Percentiles rank a stretch among this genome's conserved stretches.
Conservation (phyloP, 1,140 invertebrate genomes). For the Centruroides vittatus region DNA sequence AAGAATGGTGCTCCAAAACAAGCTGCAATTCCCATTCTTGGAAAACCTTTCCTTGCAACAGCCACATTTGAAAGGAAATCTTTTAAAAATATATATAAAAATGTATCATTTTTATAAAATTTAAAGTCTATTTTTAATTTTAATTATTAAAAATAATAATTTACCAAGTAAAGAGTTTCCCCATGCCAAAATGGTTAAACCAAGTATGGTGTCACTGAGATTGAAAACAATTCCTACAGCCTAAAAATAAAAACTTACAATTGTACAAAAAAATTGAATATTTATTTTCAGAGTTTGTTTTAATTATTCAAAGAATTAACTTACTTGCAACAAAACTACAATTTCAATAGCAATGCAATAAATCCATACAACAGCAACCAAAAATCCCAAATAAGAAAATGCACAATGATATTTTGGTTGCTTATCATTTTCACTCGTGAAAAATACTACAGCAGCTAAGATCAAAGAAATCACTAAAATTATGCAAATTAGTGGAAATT, state of each 20-base stretch:
- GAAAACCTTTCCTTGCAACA: constrained; percentile 45
- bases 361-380: constrained; percentile 47
- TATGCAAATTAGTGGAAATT: constrained; percentile 24
- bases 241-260: too few species aligned
- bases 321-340: constrained; percentile 40
- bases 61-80: constrained; percentile 49
- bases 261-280: too few species aligned
- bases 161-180: constrained; percentile 42
- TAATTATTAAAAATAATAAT: background rate
- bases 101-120: too few species aligned
- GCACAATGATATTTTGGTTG: constrained; percentile 30
- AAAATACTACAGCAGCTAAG: constrained; percentile 26
- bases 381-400: constrained; percentile 47
- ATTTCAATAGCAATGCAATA: constrained; percentile 50
- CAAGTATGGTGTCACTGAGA: constrained; percentile 46
- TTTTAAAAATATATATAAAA: constrained; percentile 14
- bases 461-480: constrained; percentile 22
- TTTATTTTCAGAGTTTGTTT: background rate
- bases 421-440: constrained; percentile 24
- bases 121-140: too few species aligned
- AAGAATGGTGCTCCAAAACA: constrained; percentile 54
- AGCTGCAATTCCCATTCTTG: constrained; percentile 50
- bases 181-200: constrained; percentile 52
- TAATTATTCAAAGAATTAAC: background rate
- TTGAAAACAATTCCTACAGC: constrained; percentile 42